Base-by-base conservation (phyloP, 2,113 vertebrate genomes). In the Oriolus oriolus region DNA sequence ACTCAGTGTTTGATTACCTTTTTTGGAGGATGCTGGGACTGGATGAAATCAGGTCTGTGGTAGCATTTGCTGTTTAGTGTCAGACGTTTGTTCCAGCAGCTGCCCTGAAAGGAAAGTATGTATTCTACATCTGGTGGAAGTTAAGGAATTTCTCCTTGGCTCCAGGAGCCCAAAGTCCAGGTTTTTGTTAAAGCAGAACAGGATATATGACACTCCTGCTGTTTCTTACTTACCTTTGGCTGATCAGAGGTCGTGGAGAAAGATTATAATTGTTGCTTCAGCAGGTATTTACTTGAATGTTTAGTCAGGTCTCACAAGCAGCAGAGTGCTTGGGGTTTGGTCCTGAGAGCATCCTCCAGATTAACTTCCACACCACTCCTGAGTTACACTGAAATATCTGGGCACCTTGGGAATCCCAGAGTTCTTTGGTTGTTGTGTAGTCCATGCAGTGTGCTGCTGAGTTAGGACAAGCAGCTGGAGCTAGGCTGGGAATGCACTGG, bases 41-140 rank as follows among this genome's bases (percentile, higher is more conserved):
- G 79, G 52, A 70, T 88, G 68, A 88, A 86, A 57, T 92, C 63
- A 77, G 82, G 73, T 31, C 66, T 86, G 71, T 1, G 6, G 78
- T 90, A 93, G 53, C 11, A 0, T 83, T 93, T 0, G 0, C 71
- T 96, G 63, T 47, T 96, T 30, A 86, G 54, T 90, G 73, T 92
- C 83, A 91, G 79, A 47, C 1, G 0, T 93, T 80, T 80, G 53
- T 86, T 92, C 30, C 76, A 89, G 66, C 70, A 94, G 65, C 71
- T 66, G 52, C 35, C 68, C 59, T 93, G 92, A 70, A 93, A 84
- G 64, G 39, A 90, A 87, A 92, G 78, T 50, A 84, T 23, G 47
- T 90, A 53, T 86, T 89, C 42, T 89, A 56, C 76, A 87, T 89
- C 89, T 93, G 89, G 81, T 93, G 84, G 70, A 96, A 91, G 87